These are phyloP conservation scores for Globodera rostochiensis DNA, from an alignment of 1,140 invertebrate genomes.

Conservation along the genomic window DNA sequence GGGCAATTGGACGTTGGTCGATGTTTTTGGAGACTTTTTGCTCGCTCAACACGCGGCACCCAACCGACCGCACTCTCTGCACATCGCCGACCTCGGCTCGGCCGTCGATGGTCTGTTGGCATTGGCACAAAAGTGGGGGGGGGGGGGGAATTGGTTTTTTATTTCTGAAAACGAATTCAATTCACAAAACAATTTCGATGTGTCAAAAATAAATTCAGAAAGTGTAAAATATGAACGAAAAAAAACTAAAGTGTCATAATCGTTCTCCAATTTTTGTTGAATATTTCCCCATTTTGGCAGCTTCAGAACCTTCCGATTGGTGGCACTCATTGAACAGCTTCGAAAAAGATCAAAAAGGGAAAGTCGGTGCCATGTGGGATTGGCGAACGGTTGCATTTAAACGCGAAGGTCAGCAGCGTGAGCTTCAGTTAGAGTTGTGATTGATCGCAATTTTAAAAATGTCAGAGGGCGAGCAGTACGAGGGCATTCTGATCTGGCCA, in stretches of 20 bases:
- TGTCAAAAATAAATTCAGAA: too few species aligned
- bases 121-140: not conserved
- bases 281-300: not conserved
- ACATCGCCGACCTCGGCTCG: slow-evolving; percentile 12
- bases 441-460: slow-evolving; percentile 1
- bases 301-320: not conserved
- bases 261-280: too few species aligned
- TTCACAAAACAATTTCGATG: too few species aligned
- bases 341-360: not conserved
- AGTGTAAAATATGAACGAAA: too few species aligned
- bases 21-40: slow-evolving; percentile 20
- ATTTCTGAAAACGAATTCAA: too few species aligned
- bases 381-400: slow-evolving; percentile 57
- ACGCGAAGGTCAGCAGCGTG: slow-evolving; percentile 33
- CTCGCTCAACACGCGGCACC: slow-evolving; percentile 18
- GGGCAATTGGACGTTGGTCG: slow-evolving; percentile 14
- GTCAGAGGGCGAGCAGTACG: slow-evolving; percentile 41
- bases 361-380: slow-evolving; percentile 30
- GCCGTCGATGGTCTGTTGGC: not conserved
- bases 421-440: not conserved
- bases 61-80: slow-evolving; percentile 13
- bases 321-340: not conserved
- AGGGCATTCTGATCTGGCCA: slow-evolving; percentile 60
- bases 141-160: too few species aligned
- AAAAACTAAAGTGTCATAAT: too few species aligned